phyloP scores from a whole-genome alignment of 1,140 invertebrate species.

The Calycopis cecrops region DNA sequence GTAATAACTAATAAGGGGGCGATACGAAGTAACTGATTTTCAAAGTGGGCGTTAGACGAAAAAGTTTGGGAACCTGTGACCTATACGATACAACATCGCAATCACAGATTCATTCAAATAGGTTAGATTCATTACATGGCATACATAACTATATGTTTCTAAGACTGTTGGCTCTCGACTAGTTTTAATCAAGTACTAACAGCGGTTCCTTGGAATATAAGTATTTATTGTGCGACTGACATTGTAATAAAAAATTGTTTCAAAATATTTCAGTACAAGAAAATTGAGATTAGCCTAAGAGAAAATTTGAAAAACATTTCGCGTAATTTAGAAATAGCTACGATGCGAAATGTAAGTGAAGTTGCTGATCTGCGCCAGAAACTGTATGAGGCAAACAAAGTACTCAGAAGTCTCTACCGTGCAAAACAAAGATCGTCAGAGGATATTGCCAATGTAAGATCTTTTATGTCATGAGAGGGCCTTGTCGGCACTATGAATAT shows the following conservation, averaged over 20 bases:
- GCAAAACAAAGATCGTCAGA: slow-evolving; percentile 26
- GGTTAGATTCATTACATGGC: no score
- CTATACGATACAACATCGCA: no score
- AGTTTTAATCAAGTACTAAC: no score
- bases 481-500: no score
- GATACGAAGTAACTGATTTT: no score
- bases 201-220: background rate
- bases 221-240: background rate
- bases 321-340: background rate
- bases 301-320: slow-evolving; percentile 34
- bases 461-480: no score
- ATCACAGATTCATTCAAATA: no score
- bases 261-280: slow-evolving; percentile 29
- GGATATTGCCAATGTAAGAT: slow-evolving; percentile 42
- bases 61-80: no score
- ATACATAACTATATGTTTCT: no score
- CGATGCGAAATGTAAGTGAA: background rate
- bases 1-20: no score
- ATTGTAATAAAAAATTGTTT: background rate
- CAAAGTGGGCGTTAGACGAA: no score
- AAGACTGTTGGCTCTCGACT: no score
- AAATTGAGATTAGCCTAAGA: slow-evolving; percentile 42
- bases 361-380: slow-evolving; percentile 21
- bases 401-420: slow-evolving; percentile 34
- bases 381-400: slow-evolving; percentile 54